Evolutionary conservation across 1,140 invertebrate genomes (phyloP), one percentile per base, ranked within the genome.

Genomic region (Coboldia fuscipes): DNA sequence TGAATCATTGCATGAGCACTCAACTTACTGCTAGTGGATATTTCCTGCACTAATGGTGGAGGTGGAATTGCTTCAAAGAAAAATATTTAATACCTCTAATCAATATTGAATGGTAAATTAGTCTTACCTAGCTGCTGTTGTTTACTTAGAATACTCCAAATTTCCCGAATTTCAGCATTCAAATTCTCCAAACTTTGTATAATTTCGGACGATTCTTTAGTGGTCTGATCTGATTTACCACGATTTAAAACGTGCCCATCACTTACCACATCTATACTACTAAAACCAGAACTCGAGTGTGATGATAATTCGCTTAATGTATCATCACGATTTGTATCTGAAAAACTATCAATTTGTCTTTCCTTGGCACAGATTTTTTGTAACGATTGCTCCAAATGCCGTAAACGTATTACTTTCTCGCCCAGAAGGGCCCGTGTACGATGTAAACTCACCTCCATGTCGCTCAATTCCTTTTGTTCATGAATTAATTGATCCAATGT

Each of bases 391-490:
- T 81, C 77, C 42, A 81, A 57, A 42, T 81, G 75, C 2, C 72
- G 59, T 41, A 82, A 50, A 20, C 78, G 58, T 28, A 82, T 81
- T 15, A 80, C 72, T 48, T 81, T 81, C 49, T 81, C 78, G 1
- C 76, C 77, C 7, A 82, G 54, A 18, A 81, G 51, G 13, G 75
- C 73, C 12, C 72, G 64, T 1, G 78, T 80, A 4, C 78, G 66
- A 54, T 80, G 76, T 27, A 80, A 48, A 35, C 72, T 75, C 24
- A 80, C 73, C 50, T 82, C 77, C 65, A 80, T 73, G 41, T 82
- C 77, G 0, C 75, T 77, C 2, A 78, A 53, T 38, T 80, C 77
- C 37, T 73, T 69, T 52, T 80, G 75, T 45, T 80, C 75, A 68
- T 78, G 42, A 3, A 58, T 48, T 20, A 77, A 44, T 47, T 71